Conservation (phyloP, 2,888 invertebrate species). For the Latheticus oryzae region DNA sequence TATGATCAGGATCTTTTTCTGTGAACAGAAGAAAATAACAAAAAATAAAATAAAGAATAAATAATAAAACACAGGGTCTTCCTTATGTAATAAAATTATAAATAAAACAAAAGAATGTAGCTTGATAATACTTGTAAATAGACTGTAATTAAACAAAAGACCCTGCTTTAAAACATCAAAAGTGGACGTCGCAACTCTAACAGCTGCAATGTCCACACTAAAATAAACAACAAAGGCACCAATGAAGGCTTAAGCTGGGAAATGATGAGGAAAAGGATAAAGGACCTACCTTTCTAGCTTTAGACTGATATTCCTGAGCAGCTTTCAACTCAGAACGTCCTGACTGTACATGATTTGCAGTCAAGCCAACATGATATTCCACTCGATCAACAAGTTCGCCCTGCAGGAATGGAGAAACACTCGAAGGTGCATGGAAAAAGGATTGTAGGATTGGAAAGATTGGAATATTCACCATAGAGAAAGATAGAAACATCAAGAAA, state of each 20-base stretch:
- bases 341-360: conserved; percentile 84
- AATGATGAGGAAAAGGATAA: conserved; percentile 26
- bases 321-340: conserved; percentile 82
- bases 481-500: conserved; percentile 60
- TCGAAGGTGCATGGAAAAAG: conserved; percentile 44
- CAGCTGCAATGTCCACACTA: conserved; percentile 1
- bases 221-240: conserved; percentile 23
- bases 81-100: too few species aligned
- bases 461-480: conserved; percentile 46
- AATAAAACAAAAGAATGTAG: too few species aligned
- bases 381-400: conserved; percentile 95
- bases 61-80: conserved; percentile 17
- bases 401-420: too few species aligned
- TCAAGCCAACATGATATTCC: conserved; percentile 91
- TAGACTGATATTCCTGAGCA: conserved; percentile 86
- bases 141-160: conserved; percentile 41
- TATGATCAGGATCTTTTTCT: conserved; percentile 91
- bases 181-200: conserved; percentile 10
- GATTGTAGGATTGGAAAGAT: conserved; percentile 41
- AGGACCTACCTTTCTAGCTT: conserved; percentile 87
- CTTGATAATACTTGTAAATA: too few species aligned
- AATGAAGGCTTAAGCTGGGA: conserved; percentile 38
- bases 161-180: conserved; percentile 32
- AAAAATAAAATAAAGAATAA: conserved; percentile 35
- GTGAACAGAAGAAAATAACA: conserved; percentile 72